These are phyloP conservation scores for Rhopalosiphum maidis DNA, from an alignment of 1,140 invertebrate species.

Conservation along the genomic window DNA sequence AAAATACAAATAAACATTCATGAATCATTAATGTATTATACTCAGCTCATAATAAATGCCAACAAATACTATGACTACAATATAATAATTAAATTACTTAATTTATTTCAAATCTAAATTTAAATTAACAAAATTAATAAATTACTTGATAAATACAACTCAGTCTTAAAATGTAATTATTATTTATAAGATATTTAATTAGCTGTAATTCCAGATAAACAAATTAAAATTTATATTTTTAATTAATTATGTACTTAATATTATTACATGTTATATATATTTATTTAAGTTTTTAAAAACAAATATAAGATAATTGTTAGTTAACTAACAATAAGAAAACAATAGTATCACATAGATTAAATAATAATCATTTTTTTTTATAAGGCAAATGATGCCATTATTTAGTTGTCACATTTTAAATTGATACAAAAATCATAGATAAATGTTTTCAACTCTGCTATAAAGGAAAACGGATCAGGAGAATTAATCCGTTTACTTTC, in stretches of 20 bases:
- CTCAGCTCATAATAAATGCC: background rate
- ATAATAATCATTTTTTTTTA: background rate
- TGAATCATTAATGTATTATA: background rate
- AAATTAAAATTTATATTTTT: background rate
- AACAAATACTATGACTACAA: background rate
- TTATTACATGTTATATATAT: background rate
- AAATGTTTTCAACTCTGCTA: slow-evolving; percentile 12
- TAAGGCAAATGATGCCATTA: background rate
- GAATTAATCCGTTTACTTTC: slow-evolving; percentile 27
- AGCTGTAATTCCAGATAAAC: background rate
- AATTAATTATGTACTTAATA: background rate
- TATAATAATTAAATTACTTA: background rate
- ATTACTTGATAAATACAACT: background rate
- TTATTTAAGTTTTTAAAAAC: background rate
- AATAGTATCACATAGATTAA: background rate
- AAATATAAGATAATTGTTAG: background rate
- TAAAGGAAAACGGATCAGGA: slow-evolving; percentile 24
- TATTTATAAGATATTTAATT: background rate
- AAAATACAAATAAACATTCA: background rate
- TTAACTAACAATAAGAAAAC: background rate
- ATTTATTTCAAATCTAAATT: background rate
- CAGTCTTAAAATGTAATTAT: background rate
- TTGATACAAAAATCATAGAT: background rate
- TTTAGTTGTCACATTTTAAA: background rate
- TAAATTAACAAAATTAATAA: background rate